Evolutionary conservation across 2,888 invertebrate species (phyloP), one percentile per base, ranked within the genome.

Genomic region (Nymphalis polychloros): DNA sequence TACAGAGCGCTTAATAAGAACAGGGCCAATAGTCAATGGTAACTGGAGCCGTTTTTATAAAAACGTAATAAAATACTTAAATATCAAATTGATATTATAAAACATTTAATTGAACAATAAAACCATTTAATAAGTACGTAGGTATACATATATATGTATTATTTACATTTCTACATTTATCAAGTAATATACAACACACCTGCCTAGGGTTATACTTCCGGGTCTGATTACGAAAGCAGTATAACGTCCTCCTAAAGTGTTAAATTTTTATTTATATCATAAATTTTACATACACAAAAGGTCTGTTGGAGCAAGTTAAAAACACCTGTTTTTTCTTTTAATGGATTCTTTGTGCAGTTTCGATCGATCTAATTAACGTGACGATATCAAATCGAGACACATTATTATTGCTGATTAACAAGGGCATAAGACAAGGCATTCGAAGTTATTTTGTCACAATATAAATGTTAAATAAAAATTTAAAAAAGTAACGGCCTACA

Each of bases 171-270:
- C 27, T 31, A 31, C 17, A 55, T 17, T n/a, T 31, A 55, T 17
- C 49, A n/a, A 31, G 8, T 49, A 31, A 49, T 13, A 49, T 10
- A 27, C 27, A 7, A 17, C 31, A n/a, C 61, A 61, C 49, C 61
- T 61, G 61, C 48, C 60, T 61, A 46, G 5, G 16, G 49, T 23
- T 48, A 31, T 5, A 27, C 20, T 61, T 61, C 49, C 61, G 48
- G 27, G 31, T 49, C 17, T 16, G 46, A 49, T 48, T n/a, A 61
- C 31, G 27, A 31, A 27, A 17, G 23, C 5, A 5, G 16, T 53
- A 23, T 55, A 8, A 2, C n/a, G n/a, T 35, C 4, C n/a, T 55
- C 31, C n/a, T 55, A 55, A 55, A 55, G 31, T 27, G 55, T 35
- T 31, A 27, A 27, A 13, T 17, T 55, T n/a, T 55, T 31, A 31